A percentile compares a stretch with the other conserved stretches of the same genome.
Conservation (phyloP, 2,113 vertebrate genomes). For the Grus americana region DNA sequence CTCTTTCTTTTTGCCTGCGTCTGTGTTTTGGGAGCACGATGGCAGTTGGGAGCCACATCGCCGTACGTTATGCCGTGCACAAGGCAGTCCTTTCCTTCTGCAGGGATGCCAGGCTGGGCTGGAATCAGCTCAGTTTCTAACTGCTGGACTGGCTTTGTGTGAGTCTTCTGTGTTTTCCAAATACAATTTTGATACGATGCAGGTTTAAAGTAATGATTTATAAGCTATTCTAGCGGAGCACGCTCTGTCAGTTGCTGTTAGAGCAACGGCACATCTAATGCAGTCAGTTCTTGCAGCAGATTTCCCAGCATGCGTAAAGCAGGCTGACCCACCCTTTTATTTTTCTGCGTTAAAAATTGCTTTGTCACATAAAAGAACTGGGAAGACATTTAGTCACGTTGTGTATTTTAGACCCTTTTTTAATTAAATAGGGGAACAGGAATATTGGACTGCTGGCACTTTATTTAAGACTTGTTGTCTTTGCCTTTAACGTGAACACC, state of each 20-base stretch:
- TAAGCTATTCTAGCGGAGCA: rapidly evolving
- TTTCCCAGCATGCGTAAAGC: conserved; percentile 32
- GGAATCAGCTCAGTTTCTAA: not conserved
- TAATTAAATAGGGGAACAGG: not conserved
- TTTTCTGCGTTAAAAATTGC: not conserved
- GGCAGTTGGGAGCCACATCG: not conserved
- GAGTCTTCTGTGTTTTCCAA: not conserved
- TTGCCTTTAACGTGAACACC: not conserved
- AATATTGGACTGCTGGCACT: not conserved
- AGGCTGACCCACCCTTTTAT: not conserved
- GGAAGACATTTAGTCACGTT: rapidly evolving
- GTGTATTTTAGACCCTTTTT: not conserved
- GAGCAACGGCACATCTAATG: not conserved
- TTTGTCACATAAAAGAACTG: not conserved
- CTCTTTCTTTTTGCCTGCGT: too few species aligned
- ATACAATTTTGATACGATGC: rapidly evolving
- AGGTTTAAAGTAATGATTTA: not conserved
- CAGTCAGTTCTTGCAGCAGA: conserved; percentile 17
- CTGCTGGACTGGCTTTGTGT: not conserved
- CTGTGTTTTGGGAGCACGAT: not conserved
- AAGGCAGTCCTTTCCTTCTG: not conserved
- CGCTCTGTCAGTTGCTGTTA: not conserved
- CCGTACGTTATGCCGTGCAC: rapidly evolving
- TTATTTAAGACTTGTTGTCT: not conserved
- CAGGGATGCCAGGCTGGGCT: not conserved